These are phyloP conservation scores for Neolamprologus caudopunctatus DNA, from an alignment of 2,113 vertebrate species.

Conservation along the genomic window DNA sequence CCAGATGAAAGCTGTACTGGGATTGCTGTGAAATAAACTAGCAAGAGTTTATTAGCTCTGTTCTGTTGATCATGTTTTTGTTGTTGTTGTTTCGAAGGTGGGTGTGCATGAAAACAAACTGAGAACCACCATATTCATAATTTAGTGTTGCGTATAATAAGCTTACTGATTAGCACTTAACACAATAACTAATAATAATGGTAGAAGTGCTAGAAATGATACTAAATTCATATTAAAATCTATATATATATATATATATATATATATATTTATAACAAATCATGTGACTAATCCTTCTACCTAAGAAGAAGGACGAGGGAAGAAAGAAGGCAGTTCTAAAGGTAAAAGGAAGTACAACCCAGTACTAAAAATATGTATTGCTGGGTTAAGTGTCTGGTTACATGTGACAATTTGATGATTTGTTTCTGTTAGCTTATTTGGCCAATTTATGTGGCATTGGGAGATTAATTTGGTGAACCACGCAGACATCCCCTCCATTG, in stretches of 20 bases:
- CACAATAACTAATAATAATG: not conserved
- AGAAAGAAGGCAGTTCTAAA: not conserved
- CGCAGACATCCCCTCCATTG: not conserved
- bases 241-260: rapidly evolving
- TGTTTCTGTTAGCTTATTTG: not conserved
- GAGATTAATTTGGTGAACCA: not conserved
- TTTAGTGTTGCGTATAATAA: not conserved
- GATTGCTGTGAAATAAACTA: not conserved
- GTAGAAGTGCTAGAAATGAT: not conserved
- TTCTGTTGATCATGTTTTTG: not conserved
- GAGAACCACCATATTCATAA: not conserved
- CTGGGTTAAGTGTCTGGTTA: not conserved
- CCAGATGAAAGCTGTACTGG: not conserved
- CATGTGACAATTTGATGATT: not conserved
- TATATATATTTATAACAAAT: not conserved
- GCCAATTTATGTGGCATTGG: not conserved
- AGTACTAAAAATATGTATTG: not conserved
- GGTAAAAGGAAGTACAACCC: not conserved
- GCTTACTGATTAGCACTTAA: not conserved
- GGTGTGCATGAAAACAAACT: not conserved
- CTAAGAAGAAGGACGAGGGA: not conserved
- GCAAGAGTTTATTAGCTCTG: not conserved
- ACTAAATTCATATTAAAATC: not conserved
- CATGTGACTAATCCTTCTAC: not conserved
- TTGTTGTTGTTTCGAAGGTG: not conserved